phyloP scores from a whole-genome alignment of 2,113 vertebrate genomes.

The Nothocercus julius region DNA sequence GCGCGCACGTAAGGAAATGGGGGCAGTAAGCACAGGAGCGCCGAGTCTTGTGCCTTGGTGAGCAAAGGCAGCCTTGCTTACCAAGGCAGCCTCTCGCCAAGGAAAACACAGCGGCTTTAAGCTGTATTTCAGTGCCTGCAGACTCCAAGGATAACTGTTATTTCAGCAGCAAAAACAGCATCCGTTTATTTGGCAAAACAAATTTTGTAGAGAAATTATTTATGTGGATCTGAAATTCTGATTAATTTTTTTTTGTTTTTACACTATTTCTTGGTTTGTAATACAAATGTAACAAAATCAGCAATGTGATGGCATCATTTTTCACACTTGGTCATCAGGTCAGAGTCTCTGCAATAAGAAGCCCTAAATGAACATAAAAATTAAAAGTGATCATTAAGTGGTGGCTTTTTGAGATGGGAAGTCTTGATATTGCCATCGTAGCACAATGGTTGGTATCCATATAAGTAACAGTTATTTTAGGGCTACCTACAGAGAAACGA shows the following conservation, averaged over 20 bases:
- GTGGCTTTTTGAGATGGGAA: neutral
- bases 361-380: neutral
- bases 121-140: neutral
- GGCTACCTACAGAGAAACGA: constrained; percentile 2
- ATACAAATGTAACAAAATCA: neutral
- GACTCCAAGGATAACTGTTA: neutral
- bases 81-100: neutral
- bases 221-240: neutral
- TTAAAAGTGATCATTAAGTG: neutral
- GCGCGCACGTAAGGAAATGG: neutral
- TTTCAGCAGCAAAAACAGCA: neutral
- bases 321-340: neutral
- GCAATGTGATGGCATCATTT: neutral
- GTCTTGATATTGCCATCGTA: constrained; percentile 4
- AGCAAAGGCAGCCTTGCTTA: neutral
- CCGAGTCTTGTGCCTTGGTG: neutral
- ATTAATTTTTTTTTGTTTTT: neutral
- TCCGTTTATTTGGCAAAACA: neutral
- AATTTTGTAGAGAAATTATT: neutral
- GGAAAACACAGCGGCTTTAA: neutral
- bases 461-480: constrained; percentile 29
- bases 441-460: constrained; percentile 35
- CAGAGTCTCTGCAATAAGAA: neutral
- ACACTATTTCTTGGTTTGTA: neutral
- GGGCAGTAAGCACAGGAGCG: neutral